Evolutionary conservation across 1,140 invertebrate genomes (phyloP).

Genomic region (Cotesia typhae): DNA sequence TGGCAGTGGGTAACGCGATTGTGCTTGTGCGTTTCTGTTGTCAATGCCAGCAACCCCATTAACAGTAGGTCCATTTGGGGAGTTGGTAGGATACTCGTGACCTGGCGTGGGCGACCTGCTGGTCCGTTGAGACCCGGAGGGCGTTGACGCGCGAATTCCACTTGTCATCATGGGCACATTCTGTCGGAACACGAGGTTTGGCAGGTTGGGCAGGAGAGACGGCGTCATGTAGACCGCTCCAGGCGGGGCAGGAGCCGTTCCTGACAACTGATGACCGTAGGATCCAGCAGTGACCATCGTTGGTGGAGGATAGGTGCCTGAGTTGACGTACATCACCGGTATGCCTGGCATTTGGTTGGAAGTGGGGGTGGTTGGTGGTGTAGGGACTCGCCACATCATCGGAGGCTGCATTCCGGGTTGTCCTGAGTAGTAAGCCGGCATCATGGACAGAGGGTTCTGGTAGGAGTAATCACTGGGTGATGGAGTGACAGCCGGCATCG

Average conservation of each 20-base stretch:
- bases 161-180: constrained; percentile 58
- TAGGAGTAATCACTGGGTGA: constrained; percentile 55
- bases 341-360: constrained; percentile 60
- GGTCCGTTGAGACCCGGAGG: constrained; percentile 58
- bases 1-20: constrained; percentile 63
- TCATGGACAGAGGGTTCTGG: constrained; percentile 58
- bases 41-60: constrained; percentile 48
- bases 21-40: constrained; percentile 57
- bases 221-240: constrained; percentile 57
- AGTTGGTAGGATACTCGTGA: constrained; percentile 54
- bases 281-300: constrained; percentile 54
- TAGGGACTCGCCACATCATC: constrained; percentile 62
- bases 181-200: constrained; percentile 62
- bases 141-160: constrained; percentile 58
- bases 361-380: constrained; percentile 62
- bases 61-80: constrained; percentile 28
- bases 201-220: constrained; percentile 60
- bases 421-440: constrained; percentile 57
- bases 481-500: constrained; percentile 54
- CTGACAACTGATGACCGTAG: constrained; percentile 58
- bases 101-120: constrained; percentile 61
- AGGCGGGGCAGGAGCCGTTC: constrained; percentile 52
- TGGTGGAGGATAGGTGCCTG: constrained; percentile 56
- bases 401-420: constrained; percentile 59
- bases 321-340: constrained; percentile 64